Conservation (phyloP, 2,113 vertebrate genomes). For the Furnarius figulus region DNA sequence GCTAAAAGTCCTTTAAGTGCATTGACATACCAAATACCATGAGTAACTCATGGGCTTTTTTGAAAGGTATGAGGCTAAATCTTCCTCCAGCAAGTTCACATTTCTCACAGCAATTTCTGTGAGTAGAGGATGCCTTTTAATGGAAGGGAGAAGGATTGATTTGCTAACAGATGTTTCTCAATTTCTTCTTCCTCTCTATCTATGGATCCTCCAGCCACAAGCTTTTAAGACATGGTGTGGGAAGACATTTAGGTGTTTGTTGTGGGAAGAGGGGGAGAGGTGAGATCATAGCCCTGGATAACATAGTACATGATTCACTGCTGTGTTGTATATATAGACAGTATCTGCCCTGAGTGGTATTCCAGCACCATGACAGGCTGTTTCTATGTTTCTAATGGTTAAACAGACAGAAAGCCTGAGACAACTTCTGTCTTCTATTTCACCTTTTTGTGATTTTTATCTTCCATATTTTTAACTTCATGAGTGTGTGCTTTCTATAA, state of each 20-base stretch:
- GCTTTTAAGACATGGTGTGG: not conserved
- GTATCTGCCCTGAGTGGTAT: not conserved
- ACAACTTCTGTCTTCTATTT: not conserved
- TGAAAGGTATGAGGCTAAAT: not conserved
- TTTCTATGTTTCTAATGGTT: not conserved
- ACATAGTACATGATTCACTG: not conserved
- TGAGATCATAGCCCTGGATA: not conserved
- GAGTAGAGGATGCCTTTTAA: not conserved
- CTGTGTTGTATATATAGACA: not conserved
- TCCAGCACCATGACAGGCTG: not conserved
- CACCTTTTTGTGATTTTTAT: not conserved
- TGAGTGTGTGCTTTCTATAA: not conserved
- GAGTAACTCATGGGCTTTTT: not conserved
- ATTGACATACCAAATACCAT: not conserved
- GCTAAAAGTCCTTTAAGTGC: not conserved
- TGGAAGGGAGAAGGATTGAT: not conserved
- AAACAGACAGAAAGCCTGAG: not conserved
- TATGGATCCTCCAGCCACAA: not conserved
- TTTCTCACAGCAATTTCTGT: too few species aligned
- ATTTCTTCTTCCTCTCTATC: not conserved
- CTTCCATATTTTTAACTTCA: not conserved
- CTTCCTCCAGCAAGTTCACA: accelerated
- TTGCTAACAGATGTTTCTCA: not conserved
- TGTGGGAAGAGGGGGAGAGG: not conserved
- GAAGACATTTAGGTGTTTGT: not conserved